A percentile compares a stretch with the other conserved stretches of the same genome.
Evolutionary conservation across 2,888 invertebrate species (phyloP).

Genomic region (Megaustenia siamemsis): DNA sequence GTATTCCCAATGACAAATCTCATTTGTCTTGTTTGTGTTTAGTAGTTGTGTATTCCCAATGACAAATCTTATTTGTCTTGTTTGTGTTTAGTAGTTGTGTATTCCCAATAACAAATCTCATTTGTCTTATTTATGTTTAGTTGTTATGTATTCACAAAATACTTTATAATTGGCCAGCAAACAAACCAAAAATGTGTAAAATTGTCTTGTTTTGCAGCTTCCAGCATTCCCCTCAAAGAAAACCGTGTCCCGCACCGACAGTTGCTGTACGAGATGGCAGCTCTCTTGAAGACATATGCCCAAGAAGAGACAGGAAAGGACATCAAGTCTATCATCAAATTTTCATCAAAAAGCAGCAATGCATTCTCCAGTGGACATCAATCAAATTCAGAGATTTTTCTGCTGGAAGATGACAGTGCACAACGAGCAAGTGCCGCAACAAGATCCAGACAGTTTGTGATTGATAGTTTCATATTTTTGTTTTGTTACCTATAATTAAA

Average conservation of each 20-base stretch:
- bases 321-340: conserved; percentile 74
- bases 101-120: too few relatives aligned
- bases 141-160: too few relatives aligned
- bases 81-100: too few relatives aligned
- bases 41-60: too few relatives aligned
- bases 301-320: conserved; percentile 71
- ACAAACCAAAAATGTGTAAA: too few relatives aligned
- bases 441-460: conserved; percentile 64
- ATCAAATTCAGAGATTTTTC: conserved; percentile 77
- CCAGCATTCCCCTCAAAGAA: conserved; percentile 69
- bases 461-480: too few relatives aligned
- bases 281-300: conserved; percentile 77
- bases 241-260: conserved; percentile 77
- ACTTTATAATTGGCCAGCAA: too few relatives aligned
- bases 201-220: conserved; percentile 59
- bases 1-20: too few relatives aligned
- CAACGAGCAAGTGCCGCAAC: conserved; percentile 62
- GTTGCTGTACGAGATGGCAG: conserved; percentile 77
- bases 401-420: conserved; percentile 72
- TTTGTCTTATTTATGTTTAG: too few relatives aligned
- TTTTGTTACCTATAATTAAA: too few relatives aligned
- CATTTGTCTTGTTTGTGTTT: too few relatives aligned
- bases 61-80: too few relatives aligned
- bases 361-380: conserved; percentile 61
- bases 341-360: conserved; percentile 74